A percentile compares a stretch with the other conserved stretches of the same genome.
phyloP scores from a whole-genome alignment of 2,888 invertebrate genomes.

The Dione vanillae region DNA sequence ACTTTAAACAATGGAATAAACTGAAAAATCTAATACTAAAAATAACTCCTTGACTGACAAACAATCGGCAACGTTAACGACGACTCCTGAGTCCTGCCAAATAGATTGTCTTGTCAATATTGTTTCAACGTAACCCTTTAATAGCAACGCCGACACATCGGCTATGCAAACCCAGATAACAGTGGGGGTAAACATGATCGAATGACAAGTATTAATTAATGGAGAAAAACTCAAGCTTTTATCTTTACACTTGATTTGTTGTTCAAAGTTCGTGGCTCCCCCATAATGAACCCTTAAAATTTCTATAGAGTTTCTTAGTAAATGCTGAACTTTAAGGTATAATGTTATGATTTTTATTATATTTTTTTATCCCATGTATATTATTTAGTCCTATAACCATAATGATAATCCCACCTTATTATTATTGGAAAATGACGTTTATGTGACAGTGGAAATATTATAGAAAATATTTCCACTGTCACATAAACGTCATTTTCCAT shows the following conservation, averaged over 20 bases:
- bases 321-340: not conserved
- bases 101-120: constrained; percentile 53
- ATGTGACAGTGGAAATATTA: too few species aligned
- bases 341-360: too few species aligned
- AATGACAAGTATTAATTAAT: constrained; percentile 73
- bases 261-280: constrained; percentile 6
- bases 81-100: constrained; percentile 47
- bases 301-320: not conserved
- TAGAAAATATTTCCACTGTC: too few species aligned
- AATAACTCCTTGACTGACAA: constrained; percentile 13
- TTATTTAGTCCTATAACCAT: too few species aligned
- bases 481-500: not conserved
- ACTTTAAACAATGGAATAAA: not conserved
- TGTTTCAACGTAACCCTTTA: constrained; percentile 51
- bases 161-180: constrained; percentile 51
- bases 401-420: too few species aligned
- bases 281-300: not conserved
- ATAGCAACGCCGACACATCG: constrained; percentile 51
- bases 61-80: constrained; percentile 36
- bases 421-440: not conserved
- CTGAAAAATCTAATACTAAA: not conserved
- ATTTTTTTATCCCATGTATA: too few species aligned
- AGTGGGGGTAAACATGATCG: constrained; percentile 62
- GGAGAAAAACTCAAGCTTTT: constrained; percentile 39
- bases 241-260: constrained; percentile 38